Base-by-base conservation (phyloP, 2,888 invertebrate genomes). In the Ceramica pisi region DNA sequence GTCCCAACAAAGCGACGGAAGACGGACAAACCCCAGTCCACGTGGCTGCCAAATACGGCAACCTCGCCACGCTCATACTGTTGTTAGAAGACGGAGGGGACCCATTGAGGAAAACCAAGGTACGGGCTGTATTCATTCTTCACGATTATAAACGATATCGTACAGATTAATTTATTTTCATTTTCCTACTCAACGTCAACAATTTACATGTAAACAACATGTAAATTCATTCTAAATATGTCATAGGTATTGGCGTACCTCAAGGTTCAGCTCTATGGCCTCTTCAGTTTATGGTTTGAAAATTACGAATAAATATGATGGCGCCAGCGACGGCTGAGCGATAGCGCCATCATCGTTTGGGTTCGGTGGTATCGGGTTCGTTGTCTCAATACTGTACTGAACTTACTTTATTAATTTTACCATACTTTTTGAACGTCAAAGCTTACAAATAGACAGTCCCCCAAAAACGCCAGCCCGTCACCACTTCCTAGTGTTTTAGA, bases 1-100 rank as follows among this genome's bases (percentile, higher is more conserved):
- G 99, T 74, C 99, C 99, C 1, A 99, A 99, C 94, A 97, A 99
- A 77, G 97, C 98, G 5, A 99, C 99, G 73, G 98, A 99, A 92
- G 99, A 99, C 92, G 99, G 99, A 2, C 98, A 99, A 95, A 99
- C 99, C 1, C 99, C 99, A 0, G 98, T 99, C 7, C 99, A 99
- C 91, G 99, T 99, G 23, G 99, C 99, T 0, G 98, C 99, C 0
- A 97, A 98, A 84, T 97, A 98, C 88, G 99, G 99, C 0, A 99
- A 99, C 92, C 95, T 99, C 65, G 97, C 97, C 67, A 98, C 99
- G 10, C 96, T 99, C 64, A 95, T 98, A 83, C 97, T 99, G 9
- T 96, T 99, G 16, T 96, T 99, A 41, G 98, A 99, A 90, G 99
- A 99, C 90, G 98, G 98, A 1, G 99, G 99, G 0, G 99, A 99